Evolutionary conservation across 2,113 vertebrate genomes (phyloP).

Genomic region (Vidua macroura): DNA sequence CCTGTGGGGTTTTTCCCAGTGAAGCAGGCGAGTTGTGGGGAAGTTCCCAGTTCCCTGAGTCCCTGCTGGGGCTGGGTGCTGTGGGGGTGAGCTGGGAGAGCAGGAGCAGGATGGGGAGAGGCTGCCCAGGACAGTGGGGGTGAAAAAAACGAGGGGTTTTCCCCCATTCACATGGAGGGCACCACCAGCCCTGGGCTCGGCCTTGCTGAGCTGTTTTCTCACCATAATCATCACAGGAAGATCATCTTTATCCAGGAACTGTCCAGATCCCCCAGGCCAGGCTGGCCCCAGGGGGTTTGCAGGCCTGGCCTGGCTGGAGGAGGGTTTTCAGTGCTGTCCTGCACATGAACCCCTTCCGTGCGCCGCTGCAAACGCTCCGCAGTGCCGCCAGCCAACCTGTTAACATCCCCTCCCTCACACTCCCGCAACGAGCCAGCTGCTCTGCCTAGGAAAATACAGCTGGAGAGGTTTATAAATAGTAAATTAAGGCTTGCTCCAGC

Average conservation of each 20-base stretch:
- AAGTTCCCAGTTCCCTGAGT: accelerated
- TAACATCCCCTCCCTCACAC: slow-evolving; percentile 73
- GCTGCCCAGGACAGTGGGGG: not conserved
- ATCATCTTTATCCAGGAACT: not conserved
- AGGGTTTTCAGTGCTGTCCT: not conserved
- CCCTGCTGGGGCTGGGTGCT: not conserved
- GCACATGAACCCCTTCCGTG: slow-evolving; percentile 29
- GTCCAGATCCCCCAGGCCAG: not conserved
- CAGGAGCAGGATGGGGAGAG: not conserved
- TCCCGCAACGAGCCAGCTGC: slow-evolving; percentile 58
- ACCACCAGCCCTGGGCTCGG: not conserved
- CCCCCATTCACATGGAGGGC: not conserved
- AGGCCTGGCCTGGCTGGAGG: not conserved
- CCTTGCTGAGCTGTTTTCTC: not conserved
- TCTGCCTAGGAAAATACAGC: slow-evolving; percentile 69
- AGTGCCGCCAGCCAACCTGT: slow-evolving; percentile 51
- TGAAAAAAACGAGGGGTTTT: not conserved
- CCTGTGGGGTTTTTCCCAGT: accelerated
- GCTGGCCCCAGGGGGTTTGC: accelerated
- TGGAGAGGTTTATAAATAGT: slow-evolving; percentile 68
- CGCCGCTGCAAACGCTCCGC: not conserved
- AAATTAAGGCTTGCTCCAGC: slow-evolving; percentile 66
- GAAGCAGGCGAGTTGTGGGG: accelerated
- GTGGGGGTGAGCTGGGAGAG: not conserved
- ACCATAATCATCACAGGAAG: accelerated